A percentile compares a stretch with the other conserved stretches of the same genome.
These are phyloP conservation scores for Pogonomyrmex barbatus DNA, from an alignment of 1,140 invertebrate species.

Conservation along the genomic window DNA sequence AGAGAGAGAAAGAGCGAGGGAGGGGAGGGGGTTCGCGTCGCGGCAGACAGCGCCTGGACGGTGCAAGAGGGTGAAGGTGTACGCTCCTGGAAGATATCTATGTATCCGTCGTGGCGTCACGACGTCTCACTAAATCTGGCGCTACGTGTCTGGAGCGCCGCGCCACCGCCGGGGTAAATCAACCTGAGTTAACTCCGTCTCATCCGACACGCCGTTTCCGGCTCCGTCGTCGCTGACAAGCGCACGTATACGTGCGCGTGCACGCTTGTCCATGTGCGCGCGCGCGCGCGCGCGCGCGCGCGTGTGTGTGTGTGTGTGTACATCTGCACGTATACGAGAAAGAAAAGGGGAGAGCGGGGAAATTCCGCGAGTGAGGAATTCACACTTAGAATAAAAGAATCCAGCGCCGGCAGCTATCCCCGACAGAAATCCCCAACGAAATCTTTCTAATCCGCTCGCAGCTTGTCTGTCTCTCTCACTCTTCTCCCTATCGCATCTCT, in stretches of 20 bases:
- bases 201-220: conserved; percentile 83
- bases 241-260: conserved; percentile 40
- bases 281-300: conserved; percentile 10
- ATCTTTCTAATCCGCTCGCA: conserved; percentile 61
- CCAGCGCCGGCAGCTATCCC: conserved; percentile 43
- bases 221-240: conserved; percentile 71
- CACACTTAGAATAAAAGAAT: conserved; percentile 64
- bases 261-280: conserved; percentile 17
- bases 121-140: conserved; percentile 85
- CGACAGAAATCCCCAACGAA: conserved; percentile 51
- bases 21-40: conserved; percentile 56
- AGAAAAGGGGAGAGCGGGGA: not conserved
- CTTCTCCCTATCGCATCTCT: conserved; percentile 22
- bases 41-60: conserved; percentile 75
- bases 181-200: conserved; percentile 84
- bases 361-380: conserved; percentile 61
- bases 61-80: conserved; percentile 75
- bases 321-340: not conserved
- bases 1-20: conserved; percentile 66
- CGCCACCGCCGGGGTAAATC: conserved; percentile 82
- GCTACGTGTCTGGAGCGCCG: conserved; percentile 83
- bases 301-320: conserved; percentile 11
- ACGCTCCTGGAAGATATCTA: conserved; percentile 84
- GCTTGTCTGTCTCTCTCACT: conserved; percentile 22
- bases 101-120: conserved; percentile 84